Evolutionary conservation across 2,797 vertebrate species (phyloP).

Genomic region (Anolis apletophallus): DNA sequence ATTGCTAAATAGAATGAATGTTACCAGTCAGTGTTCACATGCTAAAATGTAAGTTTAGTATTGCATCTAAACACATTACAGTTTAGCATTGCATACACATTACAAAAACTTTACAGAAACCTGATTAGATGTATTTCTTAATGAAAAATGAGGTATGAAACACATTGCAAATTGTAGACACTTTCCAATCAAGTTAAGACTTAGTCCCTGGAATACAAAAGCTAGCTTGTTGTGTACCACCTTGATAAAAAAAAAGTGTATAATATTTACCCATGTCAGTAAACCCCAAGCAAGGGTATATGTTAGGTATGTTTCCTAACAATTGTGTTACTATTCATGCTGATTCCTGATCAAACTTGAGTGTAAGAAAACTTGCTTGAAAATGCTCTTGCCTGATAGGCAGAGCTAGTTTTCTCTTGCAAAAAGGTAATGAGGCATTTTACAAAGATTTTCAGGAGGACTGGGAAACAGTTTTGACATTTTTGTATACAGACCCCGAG

Average conservation of each 20-base stretch:
- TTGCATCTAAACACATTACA: background rate
- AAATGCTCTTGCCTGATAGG: background rate
- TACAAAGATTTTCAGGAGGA: background rate
- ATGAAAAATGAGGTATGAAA: background rate
- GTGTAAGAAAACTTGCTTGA: background rate
- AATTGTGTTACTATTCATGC: too few species aligned
- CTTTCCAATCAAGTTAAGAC: background rate
- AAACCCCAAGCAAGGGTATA: background rate
- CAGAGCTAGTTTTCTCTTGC: background rate
- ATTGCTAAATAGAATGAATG: slow-evolving; percentile 22
- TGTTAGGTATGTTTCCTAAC: background rate
- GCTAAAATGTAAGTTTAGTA: background rate
- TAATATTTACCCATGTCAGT: background rate
- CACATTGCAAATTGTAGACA: background rate
- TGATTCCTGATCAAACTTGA: background rate
- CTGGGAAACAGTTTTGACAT: background rate
- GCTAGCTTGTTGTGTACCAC: background rate
- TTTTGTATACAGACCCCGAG: too few species aligned
- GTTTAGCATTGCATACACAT: too few species aligned
- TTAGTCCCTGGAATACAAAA: background rate
- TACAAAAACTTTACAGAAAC: background rate
- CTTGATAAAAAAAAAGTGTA: background rate
- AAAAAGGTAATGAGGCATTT: too few species aligned
- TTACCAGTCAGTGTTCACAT: slow-evolving; percentile 11
- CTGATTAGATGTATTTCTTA: background rate